Conservation (phyloP, 2,113 vertebrate genomes). For the Phaethornis superciliosus region DNA sequence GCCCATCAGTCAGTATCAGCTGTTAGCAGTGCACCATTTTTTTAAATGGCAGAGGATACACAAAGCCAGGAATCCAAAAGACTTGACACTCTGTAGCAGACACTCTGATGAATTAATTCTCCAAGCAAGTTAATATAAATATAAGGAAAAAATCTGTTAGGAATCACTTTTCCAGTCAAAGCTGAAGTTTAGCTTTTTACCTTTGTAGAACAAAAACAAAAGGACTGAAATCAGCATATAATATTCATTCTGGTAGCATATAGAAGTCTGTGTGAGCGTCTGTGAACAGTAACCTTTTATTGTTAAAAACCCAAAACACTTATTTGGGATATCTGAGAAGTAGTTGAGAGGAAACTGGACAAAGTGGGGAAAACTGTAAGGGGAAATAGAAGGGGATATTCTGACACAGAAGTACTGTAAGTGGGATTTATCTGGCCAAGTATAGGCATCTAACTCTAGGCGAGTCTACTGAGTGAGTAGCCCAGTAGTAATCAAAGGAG, state of each 20-base stretch:
- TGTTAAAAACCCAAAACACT: background rate
- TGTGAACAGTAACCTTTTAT: background rate
- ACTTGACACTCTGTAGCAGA: background rate
- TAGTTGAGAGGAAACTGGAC: background rate
- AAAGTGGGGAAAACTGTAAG: background rate
- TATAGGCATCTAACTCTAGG: background rate
- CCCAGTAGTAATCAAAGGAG: background rate
- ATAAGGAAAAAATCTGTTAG: background rate
- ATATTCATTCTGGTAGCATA: background rate
- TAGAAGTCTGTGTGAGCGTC: background rate
- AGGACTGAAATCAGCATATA: background rate
- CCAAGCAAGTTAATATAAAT: background rate
- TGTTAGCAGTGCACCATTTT: background rate
- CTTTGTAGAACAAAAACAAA: background rate
- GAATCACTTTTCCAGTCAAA: background rate
- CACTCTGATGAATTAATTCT: background rate
- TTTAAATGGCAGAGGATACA: background rate
- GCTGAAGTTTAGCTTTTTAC: background rate
- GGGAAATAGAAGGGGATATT: background rate
- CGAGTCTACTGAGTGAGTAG: background rate
- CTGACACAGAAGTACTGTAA: background rate
- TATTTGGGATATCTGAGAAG: background rate
- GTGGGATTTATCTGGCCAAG: background rate
- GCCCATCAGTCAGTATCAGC: background rate
- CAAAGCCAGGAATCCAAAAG: background rate